Evolutionary conservation across 1,140 invertebrate genomes (phyloP), one percentile per base, ranked within the genome.

Genomic region (Copidosoma floridanum): DNA sequence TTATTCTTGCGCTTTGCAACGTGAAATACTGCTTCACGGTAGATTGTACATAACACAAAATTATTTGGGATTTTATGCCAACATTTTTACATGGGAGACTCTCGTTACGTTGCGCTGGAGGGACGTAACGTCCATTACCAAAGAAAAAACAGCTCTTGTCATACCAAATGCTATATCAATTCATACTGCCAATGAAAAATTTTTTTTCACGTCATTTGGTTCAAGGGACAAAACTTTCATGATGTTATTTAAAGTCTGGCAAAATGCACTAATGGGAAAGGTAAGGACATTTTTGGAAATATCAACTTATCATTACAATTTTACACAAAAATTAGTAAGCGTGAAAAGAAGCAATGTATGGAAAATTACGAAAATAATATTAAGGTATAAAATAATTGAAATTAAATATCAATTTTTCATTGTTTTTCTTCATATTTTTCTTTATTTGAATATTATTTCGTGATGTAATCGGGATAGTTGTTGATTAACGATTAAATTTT

Each of bases 121-220:
- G 74, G 93, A 97, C 65, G 91, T 98, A 27, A 89, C 89, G 1
- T 87, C 92, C 44, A 92, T 98, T 72, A 95, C 94, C 7, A 95
- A 95, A 81, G 93, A 95, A 76, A 94, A 92, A 82, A 94, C 91
- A 23, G 92, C 93, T 3, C 81, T 94, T 71, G 92, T 97, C 16
- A 97, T 98, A 76, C 95, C 95, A 55, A 98, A 97, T 83, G 95
- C 95, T 54, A 91, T 98, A 69, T 86, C 93, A 66, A 88, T 97
- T 65, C 86, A 84, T 61, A 94, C 92, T 16, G 86, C 87, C 64
- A 85, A 79, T 40, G 94, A 97, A 61, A 95, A 93, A 74, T 90
- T 90, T 77, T 97, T 97, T 81, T 90, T 98, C 63, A 93, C 95
- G 14, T 95, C 94, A 24, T 96, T 97, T 77, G 89, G 89, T 20